phyloP scores from a whole-genome alignment of 2,113 vertebrate genomes.

The Myodes glareolus region DNA sequence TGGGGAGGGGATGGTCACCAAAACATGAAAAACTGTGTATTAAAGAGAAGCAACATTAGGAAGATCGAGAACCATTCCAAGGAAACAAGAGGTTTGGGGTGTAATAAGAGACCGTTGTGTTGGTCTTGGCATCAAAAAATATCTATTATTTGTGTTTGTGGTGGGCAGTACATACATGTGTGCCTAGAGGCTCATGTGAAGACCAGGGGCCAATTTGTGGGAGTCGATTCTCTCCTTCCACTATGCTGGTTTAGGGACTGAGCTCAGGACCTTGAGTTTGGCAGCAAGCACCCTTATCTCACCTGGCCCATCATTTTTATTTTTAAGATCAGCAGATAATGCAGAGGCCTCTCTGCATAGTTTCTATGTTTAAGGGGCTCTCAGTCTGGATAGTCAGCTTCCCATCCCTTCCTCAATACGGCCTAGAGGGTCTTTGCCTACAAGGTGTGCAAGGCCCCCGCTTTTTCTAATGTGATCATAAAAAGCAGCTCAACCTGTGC shows the following conservation, averaged over 20 bases:
- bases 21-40: not conserved
- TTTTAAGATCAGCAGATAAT: not conserved
- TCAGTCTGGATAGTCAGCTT: not conserved
- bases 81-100: not conserved
- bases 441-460: accelerated
- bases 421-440: not conserved
- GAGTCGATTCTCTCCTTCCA: not conserved
- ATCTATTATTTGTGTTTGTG: not conserved
- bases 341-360: not conserved
- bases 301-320: not conserved
- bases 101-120: not conserved
- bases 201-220: not conserved
- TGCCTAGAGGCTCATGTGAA: no score
- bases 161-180: not conserved
- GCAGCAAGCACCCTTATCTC: not conserved
- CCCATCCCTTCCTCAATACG: not conserved
- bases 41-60: not conserved
- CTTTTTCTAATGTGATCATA: not conserved
- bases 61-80: not conserved
- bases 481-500: not conserved
- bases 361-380: not conserved
- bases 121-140: not conserved
- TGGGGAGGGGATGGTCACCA: not conserved
- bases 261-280: not conserved
- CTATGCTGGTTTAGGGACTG: not conserved